Percentiles rank a stretch among this genome's conserved stretches.
Evolutionary conservation across 1,140 invertebrate species (phyloP).

Genomic region (Pseudomyrmex dendroicus): DNA sequence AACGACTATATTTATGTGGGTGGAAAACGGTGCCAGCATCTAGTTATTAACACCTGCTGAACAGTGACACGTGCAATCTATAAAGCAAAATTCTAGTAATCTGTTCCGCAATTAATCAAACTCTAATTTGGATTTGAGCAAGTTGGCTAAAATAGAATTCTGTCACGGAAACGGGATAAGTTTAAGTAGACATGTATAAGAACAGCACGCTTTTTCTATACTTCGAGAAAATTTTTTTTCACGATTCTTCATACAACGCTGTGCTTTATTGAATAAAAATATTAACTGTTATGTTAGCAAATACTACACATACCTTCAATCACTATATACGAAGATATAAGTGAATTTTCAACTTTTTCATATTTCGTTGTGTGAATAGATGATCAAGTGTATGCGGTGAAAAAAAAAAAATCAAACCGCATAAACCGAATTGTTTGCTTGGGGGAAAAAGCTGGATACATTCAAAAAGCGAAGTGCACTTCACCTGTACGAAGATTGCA

Average conservation of each 20-base stretch:
- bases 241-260: too few species aligned
- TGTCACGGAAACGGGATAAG: neutral
- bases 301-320: neutral
- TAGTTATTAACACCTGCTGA: constrained; percentile 28
- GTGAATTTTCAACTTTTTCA: neutral
- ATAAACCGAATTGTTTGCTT: neutral
- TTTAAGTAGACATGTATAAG: constrained; percentile 1
- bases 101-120: neutral
- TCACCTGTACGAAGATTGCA: constrained; percentile 47
- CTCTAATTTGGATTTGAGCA: neutral
- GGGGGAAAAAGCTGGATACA: neutral
- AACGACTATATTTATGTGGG: constrained; percentile 5
- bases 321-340: neutral
- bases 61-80: neutral
- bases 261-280: neutral
- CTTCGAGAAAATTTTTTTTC: too few species aligned
- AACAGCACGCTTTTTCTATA: too few species aligned
- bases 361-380: neutral
- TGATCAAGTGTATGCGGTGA: constrained; percentile 14
- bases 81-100: constrained; percentile 17
- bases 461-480: constrained; percentile 5
- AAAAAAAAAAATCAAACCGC: constrained; percentile 3
- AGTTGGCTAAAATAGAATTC: neutral
- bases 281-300: neutral
- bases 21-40: neutral